These are phyloP conservation scores for Xerus inauris DNA, from an alignment of 2,113 vertebrate species.

Conservation along the genomic window DNA sequence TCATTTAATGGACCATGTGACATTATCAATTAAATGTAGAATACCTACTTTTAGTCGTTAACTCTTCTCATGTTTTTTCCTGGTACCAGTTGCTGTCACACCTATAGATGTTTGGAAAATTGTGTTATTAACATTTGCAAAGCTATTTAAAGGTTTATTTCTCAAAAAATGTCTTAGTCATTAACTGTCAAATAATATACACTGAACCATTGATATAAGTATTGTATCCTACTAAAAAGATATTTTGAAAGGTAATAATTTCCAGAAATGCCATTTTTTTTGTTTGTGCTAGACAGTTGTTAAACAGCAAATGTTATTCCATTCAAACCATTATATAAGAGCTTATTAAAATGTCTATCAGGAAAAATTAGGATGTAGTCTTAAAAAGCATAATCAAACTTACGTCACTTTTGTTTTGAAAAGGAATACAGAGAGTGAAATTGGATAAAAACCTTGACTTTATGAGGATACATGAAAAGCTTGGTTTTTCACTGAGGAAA, in stretches of 20 bases:
- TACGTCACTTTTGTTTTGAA: neutral
- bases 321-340: neutral
- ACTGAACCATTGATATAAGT: neutral
- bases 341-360: neutral
- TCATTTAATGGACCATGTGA: neutral
- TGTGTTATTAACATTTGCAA: neutral
- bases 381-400: neutral
- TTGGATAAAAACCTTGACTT: neutral
- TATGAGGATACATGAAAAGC: neutral
- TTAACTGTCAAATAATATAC: neutral
- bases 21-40: neutral
- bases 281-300: neutral
- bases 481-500: neutral
- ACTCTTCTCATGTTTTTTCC: neutral
- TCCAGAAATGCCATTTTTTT: neutral
- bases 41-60: neutral
- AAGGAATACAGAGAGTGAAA: neutral
- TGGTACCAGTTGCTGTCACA: neutral
- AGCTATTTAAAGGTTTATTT: slow-evolving; percentile 18
- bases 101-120: neutral
- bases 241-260: neutral
- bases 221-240: neutral
- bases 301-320: neutral
- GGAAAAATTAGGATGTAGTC: neutral
- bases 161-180: neutral